A percentile compares a stretch with the other conserved stretches of the same genome.
phyloP scores from a whole-genome alignment of 30 jellyfish, hydroid and myxozoan species.

The Aurelia aurita region DNA sequence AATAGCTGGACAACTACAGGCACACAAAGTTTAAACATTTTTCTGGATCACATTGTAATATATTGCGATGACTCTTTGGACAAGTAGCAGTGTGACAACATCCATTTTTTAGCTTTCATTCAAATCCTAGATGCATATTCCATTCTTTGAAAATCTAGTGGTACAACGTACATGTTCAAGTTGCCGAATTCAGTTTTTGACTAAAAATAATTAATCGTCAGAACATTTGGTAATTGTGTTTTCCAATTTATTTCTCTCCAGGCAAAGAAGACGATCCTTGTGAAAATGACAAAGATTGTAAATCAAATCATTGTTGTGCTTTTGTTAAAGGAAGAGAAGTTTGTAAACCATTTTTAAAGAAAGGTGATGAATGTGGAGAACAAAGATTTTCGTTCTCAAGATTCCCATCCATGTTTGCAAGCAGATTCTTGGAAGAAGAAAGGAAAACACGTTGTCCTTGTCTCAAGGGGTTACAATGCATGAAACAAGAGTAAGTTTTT shows the following conservation, averaged over 20 bases:
- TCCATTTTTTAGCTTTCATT: no score
- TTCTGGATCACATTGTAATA: no score
- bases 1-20: no score
- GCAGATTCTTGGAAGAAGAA: constrained; percentile 41
- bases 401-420: constrained; percentile 59
- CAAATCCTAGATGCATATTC: no score
- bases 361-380: constrained; percentile 56
- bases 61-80: no score
- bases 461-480: constrained; percentile 46
- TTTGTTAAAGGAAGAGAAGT: constrained; percentile 48
- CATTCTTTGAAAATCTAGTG: no score
- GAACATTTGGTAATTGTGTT: no score
- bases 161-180: no score
- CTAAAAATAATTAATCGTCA: no score
- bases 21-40: no score
- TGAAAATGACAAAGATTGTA: constrained; percentile 51
- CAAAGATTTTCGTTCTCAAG: constrained; percentile 12
- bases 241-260: neutral
- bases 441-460: constrained; percentile 49
- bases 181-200: no score
- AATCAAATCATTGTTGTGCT: constrained; percentile 65
- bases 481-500: constrained; percentile 10
- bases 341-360: constrained; percentile 41
- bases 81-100: no score
- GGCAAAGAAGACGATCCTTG: constrained; percentile 65